Percentiles rank a stretch among this genome's conserved stretches.
phyloP scores from a whole-genome alignment of 2,797 vertebrate species.

The Hipposideros larvatus region DNA sequence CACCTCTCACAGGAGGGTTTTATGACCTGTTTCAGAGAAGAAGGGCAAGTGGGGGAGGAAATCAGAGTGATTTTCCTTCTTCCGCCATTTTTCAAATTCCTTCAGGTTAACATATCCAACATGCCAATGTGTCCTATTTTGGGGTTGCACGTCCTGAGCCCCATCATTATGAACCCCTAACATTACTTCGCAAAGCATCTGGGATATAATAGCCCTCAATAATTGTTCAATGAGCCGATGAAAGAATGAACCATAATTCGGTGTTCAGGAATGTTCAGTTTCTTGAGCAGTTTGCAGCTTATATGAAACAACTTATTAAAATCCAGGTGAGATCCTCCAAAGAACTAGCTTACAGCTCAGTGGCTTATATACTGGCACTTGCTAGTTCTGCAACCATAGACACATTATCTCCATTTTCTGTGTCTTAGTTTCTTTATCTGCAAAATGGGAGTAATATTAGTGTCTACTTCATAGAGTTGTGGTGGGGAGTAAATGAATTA shows the following conservation, averaged over 20 bases:
- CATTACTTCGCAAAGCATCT: background rate
- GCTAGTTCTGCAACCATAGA: background rate
- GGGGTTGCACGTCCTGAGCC: background rate
- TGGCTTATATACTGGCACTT: background rate
- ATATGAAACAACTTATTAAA: constrained; percentile 12
- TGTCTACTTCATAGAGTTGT: background rate
- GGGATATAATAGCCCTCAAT: background rate
- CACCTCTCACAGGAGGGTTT: background rate
- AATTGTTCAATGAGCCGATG: background rate
- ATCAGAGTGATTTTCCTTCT: background rate
- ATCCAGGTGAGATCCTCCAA: background rate
- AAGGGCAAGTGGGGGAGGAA: background rate
- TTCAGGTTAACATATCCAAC: background rate
- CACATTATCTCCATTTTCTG: constrained; percentile 37
- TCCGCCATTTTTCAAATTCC: background rate
- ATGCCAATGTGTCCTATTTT: background rate
- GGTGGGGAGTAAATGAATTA: background rate
- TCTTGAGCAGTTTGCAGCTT: background rate
- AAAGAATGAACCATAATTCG: background rate
- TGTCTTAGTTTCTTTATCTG: background rate
- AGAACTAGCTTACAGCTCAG: background rate
- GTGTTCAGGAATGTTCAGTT: constrained; percentile 26
- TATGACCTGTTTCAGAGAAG: background rate
- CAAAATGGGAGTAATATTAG: constrained; percentile 6
- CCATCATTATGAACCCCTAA: background rate